Percentiles rank a stretch among this genome's conserved stretches.
Conservation (phyloP, 2,888 invertebrate species). For the Nomada ruficornis region DNA sequence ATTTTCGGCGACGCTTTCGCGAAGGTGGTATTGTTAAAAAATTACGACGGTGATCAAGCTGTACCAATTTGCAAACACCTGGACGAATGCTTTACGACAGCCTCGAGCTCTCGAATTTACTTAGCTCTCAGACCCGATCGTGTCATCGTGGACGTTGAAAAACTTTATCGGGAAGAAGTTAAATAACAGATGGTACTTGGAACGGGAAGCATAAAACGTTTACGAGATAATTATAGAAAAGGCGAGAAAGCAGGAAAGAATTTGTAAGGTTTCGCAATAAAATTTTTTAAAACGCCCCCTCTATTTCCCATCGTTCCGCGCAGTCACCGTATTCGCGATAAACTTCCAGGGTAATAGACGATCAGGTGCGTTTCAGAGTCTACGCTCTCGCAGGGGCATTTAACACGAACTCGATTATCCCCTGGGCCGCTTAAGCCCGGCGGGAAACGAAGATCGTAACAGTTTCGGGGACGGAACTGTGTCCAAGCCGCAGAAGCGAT, state of each 20-base stretch:
- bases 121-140: neutral
- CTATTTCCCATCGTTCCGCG: neutral
- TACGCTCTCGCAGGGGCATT: no score
- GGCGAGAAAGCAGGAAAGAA: neutral
- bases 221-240: slow-evolving; percentile 12
- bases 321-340: no score
- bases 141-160: slow-evolving; percentile 9
- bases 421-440: neutral
- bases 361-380: neutral
- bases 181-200: slow-evolving; percentile 18
- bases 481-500: slow-evolving; percentile 25
- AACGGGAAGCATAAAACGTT: slow-evolving; percentile 29
- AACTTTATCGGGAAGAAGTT: slow-evolving; percentile 20
- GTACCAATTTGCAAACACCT: neutral
- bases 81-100: neutral
- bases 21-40: neutral
- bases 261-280: slow-evolving; percentile 30
- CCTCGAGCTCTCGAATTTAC: neutral
- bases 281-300: neutral
- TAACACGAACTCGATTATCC: no score
- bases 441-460: neutral
- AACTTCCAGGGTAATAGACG: neutral
- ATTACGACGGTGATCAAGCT: neutral
- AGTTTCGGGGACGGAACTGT: neutral
- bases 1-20: neutral